These are phyloP conservation scores for Cataglyphis livida DNA, from an alignment of 2,888 invertebrate genomes.

Conservation along the genomic window DNA sequence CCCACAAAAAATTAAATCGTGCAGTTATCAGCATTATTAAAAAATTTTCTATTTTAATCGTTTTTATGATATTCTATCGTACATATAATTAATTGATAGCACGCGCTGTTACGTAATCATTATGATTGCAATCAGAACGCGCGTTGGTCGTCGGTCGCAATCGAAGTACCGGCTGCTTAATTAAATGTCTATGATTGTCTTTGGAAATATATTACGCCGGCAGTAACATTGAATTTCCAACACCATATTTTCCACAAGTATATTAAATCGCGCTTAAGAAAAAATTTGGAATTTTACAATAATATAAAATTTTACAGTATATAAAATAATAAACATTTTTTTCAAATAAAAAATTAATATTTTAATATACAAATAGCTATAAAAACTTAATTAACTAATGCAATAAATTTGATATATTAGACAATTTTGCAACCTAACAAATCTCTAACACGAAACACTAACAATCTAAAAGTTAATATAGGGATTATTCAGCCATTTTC, in stretches of 20 bases:
- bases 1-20: not conserved
- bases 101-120: not conserved
- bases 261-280: not conserved
- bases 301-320: no score
- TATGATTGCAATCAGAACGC: not conserved
- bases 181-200: slow-evolving; percentile 5
- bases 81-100: slow-evolving; percentile 32
- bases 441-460: not conserved
- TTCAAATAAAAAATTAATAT: not conserved
- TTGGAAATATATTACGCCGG: not conserved
- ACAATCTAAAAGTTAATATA: not conserved
- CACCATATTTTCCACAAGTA: not conserved
- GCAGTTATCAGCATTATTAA: not conserved
- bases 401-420: not conserved
- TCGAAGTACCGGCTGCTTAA: slow-evolving; percentile 2
- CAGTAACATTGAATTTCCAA: not conserved
- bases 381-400: not conserved
- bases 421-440: not conserved
- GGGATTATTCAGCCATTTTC: not conserved
- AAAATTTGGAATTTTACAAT: no score
- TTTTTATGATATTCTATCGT: not conserved
- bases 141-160: not conserved
- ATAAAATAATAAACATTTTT: no score
- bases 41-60: not conserved
- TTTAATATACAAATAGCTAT: not conserved